Evolutionary conservation across 2,113 vertebrate species (phyloP), one percentile per base, ranked within the genome.

Genomic region (Corynorhinus townsendii): DNA sequence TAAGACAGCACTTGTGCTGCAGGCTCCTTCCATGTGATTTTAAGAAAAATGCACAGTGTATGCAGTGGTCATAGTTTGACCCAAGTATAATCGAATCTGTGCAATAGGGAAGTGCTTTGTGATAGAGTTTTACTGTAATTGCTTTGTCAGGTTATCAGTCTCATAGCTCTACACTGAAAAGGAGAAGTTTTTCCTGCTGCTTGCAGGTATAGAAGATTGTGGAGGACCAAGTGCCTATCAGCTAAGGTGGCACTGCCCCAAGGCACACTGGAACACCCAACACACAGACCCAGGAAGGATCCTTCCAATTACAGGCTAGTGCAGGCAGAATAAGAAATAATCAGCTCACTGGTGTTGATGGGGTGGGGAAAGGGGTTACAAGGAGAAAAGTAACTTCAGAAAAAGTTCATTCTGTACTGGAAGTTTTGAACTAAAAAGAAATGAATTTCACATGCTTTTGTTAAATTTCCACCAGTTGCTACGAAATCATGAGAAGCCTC

Each of bases 71-170:
- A 81, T 76, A 45, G 54, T 92, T 90, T 95, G 93, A 97, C 64
- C 86, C 68, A 86, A 92, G 33, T 79, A 69, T 95, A 94, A 95
- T 96, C 4, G 5, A 92, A 96, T 95, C 81, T 88, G 43, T 94
- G 85, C 95, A 97, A 95, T 45, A 94, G 77, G 43, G 7, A 90
- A 96, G 73, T 90, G 64, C 71, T 95, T 86, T 85, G 35, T 95
- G 93, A 95, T 95, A 90, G 72, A 96, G 69, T 88, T 96, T 95
- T 90, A 88, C 81, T 83, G 69, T 92, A 91, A 94, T 96, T 96
- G 85, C 62, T 93, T 66, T 96, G 90, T 95, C 35, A 59, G 86
- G 56, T 90, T 94, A 93, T 93, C 94, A 59, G 35, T 95, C 90
- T 84, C 86, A 26, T 6, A 73, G 33, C 40, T 95, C 19, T 69